A percentile compares a stretch with the other conserved stretches of the same genome.
These are phyloP conservation scores for Tupaia chinensis DNA, from an alignment of 2,113 vertebrate genomes.

Conservation along the genomic window DNA sequence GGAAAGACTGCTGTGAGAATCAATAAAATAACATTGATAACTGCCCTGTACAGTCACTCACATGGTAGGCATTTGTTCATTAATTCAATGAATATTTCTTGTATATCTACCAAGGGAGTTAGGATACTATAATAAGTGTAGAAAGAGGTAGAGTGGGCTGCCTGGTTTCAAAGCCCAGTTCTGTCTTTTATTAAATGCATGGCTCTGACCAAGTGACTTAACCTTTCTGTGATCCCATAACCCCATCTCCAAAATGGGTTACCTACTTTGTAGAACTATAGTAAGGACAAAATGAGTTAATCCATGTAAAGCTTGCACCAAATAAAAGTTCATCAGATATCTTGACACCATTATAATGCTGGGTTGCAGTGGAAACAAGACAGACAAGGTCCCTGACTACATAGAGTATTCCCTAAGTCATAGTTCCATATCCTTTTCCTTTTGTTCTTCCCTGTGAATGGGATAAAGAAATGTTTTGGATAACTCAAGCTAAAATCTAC, in stretches of 20 bases:
- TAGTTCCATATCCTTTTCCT: not conserved
- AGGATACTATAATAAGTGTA: not conserved
- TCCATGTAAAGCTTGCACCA: not conserved
- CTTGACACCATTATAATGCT: not conserved
- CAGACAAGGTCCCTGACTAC: not conserved
- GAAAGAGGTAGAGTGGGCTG: not conserved
- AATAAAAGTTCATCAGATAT: not conserved
- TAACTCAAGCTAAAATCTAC: not conserved
- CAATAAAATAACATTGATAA: not conserved
- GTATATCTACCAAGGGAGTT: not conserved
- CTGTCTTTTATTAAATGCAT: constrained; percentile 28
- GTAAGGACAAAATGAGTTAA: constrained; percentile 9
- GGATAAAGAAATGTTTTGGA: not conserved
- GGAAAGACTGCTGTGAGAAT: not conserved
- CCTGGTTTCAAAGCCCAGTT: constrained; percentile 25
- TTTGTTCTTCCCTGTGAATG: not conserved
- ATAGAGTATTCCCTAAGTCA: not conserved
- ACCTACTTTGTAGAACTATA: not conserved
- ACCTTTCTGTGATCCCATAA: constrained; percentile 33
- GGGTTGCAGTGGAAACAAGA: not conserved
- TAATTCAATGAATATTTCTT: not conserved
- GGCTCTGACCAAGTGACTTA: not conserved
- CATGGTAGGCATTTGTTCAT: not conserved
- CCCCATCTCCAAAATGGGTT: not conserved
- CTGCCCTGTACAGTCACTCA: not conserved